Evolutionary conservation across 2,113 vertebrate species (phyloP).

Genomic region (Brachirus orientalis): DNA sequence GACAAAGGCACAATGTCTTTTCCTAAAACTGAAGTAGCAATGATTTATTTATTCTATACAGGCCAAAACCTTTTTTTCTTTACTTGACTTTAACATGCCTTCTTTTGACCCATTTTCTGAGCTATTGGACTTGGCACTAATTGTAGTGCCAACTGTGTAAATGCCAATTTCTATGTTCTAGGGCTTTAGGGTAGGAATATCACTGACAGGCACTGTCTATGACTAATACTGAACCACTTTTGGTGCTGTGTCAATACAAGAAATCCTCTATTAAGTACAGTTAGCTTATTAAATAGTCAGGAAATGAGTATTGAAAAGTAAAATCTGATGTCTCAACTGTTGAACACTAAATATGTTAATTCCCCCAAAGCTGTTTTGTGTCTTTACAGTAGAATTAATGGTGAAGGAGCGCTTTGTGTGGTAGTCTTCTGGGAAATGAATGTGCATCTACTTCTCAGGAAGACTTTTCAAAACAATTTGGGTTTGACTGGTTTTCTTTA

Average conservation of each 20-base stretch:
- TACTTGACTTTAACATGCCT: too few species aligned
- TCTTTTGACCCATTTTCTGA: neutral
- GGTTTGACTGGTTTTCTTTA: constrained; percentile 8
- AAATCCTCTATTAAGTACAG: constrained; percentile 15
- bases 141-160: too few species aligned
- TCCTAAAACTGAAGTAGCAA: neutral
- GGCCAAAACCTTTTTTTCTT: too few species aligned
- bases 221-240: constrained; percentile 4
- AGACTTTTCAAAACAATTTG: constrained; percentile 12
- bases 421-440: constrained; percentile 42
- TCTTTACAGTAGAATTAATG: constrained; percentile 21
- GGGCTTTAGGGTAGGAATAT: constrained; percentile 40
- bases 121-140: neutral
- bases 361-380: constrained; percentile 20
- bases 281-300: constrained; percentile 9
- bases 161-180: constrained; percentile 4
- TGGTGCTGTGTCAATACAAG: constrained; percentile 8
- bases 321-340: neutral
- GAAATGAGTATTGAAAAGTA: constrained; percentile 4
- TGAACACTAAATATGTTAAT: constrained; percentile 25
- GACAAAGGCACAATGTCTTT: too few species aligned
- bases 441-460: constrained; percentile 45
- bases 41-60: neutral
- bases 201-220: constrained; percentile 30
- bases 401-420: constrained; percentile 22